Conservation (phyloP, 2,888 invertebrate genomes). For the Oxytorus armatus region DNA sequence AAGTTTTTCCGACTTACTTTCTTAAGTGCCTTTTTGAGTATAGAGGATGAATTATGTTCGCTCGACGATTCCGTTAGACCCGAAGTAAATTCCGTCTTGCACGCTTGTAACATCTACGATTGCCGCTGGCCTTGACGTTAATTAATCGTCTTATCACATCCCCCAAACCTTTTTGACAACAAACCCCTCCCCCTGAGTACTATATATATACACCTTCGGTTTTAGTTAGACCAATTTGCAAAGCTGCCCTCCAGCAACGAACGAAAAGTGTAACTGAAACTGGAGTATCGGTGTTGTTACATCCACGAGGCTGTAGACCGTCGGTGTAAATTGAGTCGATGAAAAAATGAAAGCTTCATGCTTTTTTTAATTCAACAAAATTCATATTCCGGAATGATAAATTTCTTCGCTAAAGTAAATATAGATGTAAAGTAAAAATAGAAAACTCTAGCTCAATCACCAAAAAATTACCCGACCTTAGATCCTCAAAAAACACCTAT, state of each 20-base stretch:
- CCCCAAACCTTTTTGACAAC: background rate
- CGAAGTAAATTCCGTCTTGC: background rate
- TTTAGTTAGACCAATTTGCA: slow-evolving; percentile 37
- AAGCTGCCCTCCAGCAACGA: background rate
- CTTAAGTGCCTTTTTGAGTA: too few relatives aligned
- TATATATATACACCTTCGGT: background rate
- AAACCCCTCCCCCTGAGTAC: background rate
- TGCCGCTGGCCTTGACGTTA: slow-evolving; percentile 21
- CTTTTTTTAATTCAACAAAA: too few relatives aligned
- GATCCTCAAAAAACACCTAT: too few relatives aligned
- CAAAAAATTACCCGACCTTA: too few relatives aligned
- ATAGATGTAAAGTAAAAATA: too few relatives aligned
- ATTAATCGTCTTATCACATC: slow-evolving; percentile 47
- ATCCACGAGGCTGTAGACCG: background rate
- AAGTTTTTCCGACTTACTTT: background rate
- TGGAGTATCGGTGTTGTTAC: background rate
- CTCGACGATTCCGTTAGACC: too few relatives aligned
- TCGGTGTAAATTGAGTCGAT: background rate
- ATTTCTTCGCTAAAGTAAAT: too few relatives aligned
- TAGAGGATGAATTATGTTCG: too few relatives aligned
- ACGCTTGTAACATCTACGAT: slow-evolving; percentile 6
- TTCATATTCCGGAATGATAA: too few relatives aligned
- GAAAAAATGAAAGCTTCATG: background rate
- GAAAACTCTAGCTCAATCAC: too few relatives aligned
- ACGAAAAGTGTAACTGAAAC: background rate